Evolutionary conservation across 1,140 invertebrate genomes (phyloP).

Genomic region (Lasaia peninsularis): DNA sequence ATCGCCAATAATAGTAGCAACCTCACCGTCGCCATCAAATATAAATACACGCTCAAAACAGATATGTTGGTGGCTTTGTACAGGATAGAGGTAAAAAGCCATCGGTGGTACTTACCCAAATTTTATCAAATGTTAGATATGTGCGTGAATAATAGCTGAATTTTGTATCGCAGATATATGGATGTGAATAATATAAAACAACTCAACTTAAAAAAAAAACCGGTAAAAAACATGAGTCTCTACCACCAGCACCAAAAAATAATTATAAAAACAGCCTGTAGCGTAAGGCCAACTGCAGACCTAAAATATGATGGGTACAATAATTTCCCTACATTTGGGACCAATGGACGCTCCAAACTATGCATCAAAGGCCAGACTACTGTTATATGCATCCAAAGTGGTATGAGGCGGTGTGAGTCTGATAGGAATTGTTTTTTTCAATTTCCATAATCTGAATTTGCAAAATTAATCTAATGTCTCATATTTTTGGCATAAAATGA

Average conservation of each 20-base stretch:
- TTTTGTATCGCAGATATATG: too few relatives aligned
- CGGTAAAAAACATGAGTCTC: neutral
- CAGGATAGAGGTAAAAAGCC: too few relatives aligned
- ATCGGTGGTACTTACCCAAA: too few relatives aligned
- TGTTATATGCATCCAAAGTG: constrained; percentile 8
- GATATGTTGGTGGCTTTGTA: too few relatives aligned
- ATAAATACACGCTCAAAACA: too few relatives aligned
- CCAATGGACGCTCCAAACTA: neutral
- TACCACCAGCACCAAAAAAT: neutral
- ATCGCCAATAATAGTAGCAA: neutral
- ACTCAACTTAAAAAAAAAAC: neutral
- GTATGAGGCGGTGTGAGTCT: constrained; percentile 24
- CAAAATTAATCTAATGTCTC: neutral
- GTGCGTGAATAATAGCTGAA: too few relatives aligned
- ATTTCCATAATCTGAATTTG: constrained; percentile 22
- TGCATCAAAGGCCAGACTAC: neutral
- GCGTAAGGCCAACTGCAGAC: neutral
- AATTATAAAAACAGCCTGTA: neutral
- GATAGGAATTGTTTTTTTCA: constrained; percentile 29
- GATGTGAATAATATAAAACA: too few relatives aligned
- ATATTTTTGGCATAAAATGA: neutral
- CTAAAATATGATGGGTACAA: neutral
- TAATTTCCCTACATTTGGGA: neutral
- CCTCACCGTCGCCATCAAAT: constrained; percentile 11
- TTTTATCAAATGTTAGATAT: too few relatives aligned